Conservation (phyloP, 2,113 vertebrate genomes). For the Myrmecobius fasciatus region DNA sequence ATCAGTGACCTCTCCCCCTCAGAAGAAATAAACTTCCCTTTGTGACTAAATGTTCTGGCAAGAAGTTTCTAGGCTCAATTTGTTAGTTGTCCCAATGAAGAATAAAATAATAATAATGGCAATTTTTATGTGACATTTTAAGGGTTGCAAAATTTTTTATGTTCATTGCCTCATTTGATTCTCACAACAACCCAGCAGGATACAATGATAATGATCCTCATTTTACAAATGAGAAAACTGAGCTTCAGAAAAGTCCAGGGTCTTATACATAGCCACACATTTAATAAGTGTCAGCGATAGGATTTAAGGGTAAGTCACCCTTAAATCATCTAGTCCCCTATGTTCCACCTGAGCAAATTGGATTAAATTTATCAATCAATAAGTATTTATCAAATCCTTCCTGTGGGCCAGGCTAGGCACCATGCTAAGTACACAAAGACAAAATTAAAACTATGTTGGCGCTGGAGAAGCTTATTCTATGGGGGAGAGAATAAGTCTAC, state of each 20-base stretch:
- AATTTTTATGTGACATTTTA: background rate
- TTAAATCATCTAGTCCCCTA: background rate
- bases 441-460: background rate
- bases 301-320: background rate
- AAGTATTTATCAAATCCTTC: background rate
- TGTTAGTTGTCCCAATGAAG: background rate
- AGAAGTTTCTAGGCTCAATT: background rate
- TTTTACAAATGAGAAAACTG: background rate
- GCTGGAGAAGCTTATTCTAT: background rate
- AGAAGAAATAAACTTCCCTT: background rate
- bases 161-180: background rate
- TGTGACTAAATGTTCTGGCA: background rate
- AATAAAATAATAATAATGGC: background rate
- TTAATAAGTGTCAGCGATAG: background rate
- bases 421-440: background rate
- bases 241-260: background rate
- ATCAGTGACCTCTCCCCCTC: background rate
- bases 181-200: background rate
- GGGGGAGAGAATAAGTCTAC: background rate
- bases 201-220: background rate
- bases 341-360: background rate
- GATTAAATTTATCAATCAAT: background rate
- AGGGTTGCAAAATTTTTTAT: background rate
- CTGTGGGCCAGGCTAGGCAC: background rate
- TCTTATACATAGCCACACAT: background rate